These are phyloP conservation scores for Corythoichthys haematopterus DNA, from an alignment of 2,113 vertebrate genomes.

Conservation along the genomic window DNA sequence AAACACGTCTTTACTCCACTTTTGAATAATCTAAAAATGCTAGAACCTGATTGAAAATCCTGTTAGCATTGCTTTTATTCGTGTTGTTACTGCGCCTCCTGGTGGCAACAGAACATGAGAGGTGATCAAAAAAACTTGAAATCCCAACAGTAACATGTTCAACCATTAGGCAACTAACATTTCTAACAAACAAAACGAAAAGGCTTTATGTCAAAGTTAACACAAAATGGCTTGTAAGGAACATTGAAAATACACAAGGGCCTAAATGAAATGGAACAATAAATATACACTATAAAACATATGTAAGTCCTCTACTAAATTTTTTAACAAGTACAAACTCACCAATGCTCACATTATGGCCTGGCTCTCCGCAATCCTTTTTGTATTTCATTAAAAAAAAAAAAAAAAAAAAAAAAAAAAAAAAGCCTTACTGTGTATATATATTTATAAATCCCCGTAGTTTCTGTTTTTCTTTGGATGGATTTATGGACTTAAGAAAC, in stretches of 20 bases:
- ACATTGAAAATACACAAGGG: background rate
- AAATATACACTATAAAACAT: constrained; percentile 57
- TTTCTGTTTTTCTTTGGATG: too few relatives aligned
- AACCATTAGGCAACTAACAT: background rate
- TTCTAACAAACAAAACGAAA: background rate
- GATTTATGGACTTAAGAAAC: constrained; percentile 46
- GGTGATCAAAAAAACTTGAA: too few relatives aligned
- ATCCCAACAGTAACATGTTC: background rate
- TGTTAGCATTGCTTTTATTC: background rate
- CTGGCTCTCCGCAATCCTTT: background rate
- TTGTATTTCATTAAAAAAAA: background rate
- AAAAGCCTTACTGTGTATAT: constrained; percentile 2
- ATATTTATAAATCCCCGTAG: too few relatives aligned
- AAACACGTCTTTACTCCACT: background rate
- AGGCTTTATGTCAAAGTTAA: background rate
- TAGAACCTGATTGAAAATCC: background rate
- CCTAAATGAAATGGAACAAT: constrained; percentile 45
- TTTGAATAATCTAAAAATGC: background rate
- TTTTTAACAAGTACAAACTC: constrained; percentile 3
- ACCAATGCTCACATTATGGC: constrained; percentile 6
- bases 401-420: background rate
- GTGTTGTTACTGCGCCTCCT: background rate
- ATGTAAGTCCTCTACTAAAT: constrained; percentile 1
- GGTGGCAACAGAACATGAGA: too few relatives aligned
- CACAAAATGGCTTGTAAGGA: constrained; percentile 11